Conservation (phyloP, 2,888 invertebrate species). For the Coenonympha glycerion region DNA sequence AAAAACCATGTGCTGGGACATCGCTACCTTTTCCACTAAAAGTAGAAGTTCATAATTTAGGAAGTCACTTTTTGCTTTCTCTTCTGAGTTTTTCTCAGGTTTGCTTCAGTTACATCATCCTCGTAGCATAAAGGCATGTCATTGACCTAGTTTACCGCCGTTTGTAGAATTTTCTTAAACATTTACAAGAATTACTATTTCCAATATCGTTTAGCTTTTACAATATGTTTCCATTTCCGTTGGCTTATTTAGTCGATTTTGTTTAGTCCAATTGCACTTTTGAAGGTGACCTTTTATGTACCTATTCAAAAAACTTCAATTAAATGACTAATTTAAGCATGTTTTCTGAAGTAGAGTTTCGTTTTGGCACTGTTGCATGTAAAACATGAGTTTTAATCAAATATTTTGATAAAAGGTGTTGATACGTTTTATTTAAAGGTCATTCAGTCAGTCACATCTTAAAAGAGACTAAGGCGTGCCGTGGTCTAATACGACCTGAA, state of each 20-base stretch:
- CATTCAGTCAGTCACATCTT: constrained; percentile 15
- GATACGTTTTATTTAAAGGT: neutral
- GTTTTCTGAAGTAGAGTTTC: no score
- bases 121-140: constrained; percentile 11
- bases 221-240: neutral
- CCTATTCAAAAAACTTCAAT: no score
- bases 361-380: no score
- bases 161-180: constrained; percentile 9
- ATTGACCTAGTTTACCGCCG: constrained; percentile 13
- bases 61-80: constrained; percentile 8
- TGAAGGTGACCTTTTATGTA: no score
- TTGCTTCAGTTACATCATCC: constrained; percentile 12
- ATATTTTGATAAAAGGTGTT: no score
- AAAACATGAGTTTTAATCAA: no score
- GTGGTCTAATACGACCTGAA: constrained; percentile 27
- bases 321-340: no score
- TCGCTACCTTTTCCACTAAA: neutral
- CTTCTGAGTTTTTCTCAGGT: constrained; percentile 7
- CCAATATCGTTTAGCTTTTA: neutral
- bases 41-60: constrained; percentile 1
- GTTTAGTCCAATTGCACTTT: no score
- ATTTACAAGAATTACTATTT: neutral
- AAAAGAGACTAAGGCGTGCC: constrained; percentile 24
- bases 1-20: no score
- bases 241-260: neutral